Percentiles rank a stretch among this genome's conserved stretches.
Evolutionary conservation across 1,140 invertebrate species (phyloP).

Genomic region (Dreissena rostriformis): DNA sequence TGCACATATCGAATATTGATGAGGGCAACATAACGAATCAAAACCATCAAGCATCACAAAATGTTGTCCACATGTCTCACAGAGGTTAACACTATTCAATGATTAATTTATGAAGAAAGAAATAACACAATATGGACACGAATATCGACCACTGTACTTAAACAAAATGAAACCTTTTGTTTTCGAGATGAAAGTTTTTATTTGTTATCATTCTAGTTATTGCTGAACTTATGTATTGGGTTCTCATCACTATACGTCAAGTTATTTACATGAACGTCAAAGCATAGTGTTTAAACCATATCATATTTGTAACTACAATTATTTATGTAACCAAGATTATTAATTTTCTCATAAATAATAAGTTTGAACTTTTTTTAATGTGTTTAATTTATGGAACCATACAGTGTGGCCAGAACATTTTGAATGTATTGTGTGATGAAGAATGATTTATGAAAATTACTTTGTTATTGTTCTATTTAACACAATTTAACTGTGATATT

Average conservation of each 20-base stretch:
- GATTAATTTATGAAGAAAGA: too few species aligned
- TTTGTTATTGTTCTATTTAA: slow-evolving; percentile 58
- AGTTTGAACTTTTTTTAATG: too few species aligned
- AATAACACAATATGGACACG: too few species aligned
- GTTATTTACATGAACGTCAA: background rate
- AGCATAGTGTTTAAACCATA: background rate
- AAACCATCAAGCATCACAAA: too few species aligned
- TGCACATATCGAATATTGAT: too few species aligned
- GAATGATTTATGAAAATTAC: slow-evolving; percentile 7
- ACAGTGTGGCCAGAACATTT: background rate
- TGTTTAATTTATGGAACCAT: background rate
- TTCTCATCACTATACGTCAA: too few species aligned
- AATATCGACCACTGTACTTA: too few species aligned
- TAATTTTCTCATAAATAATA: background rate
- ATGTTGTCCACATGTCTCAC: too few species aligned
- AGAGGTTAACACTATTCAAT: too few species aligned
- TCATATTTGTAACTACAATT: background rate
- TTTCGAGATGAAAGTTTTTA: background rate
- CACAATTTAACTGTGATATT: slow-evolving; percentile 58
- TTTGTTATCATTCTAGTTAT: background rate
- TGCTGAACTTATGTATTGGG: background rate
- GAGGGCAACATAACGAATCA: too few species aligned
- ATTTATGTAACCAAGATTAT: background rate
- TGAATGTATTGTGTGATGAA: background rate
- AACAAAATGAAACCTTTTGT: too few species aligned